These are phyloP conservation scores for Aethina tumida DNA, from an alignment of 1,140 invertebrate species.

Conservation along the genomic window DNA sequence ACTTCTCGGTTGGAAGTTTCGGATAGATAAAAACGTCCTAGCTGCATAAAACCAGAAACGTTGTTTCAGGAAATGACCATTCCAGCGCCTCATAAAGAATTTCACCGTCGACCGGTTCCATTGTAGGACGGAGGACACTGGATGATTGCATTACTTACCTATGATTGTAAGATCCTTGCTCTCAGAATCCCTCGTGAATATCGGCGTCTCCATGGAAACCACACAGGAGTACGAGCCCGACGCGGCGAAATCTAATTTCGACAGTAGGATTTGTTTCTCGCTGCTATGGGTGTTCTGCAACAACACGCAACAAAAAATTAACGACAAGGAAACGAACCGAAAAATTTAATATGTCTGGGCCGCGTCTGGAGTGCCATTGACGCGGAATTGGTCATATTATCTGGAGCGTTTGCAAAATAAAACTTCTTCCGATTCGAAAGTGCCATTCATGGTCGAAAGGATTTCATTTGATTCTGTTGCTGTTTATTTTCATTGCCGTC, in stretches of 20 bases:
- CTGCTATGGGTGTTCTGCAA: slow-evolving; percentile 58
- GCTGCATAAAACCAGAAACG: no score
- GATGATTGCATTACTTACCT: slow-evolving; percentile 46
- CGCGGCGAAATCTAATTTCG: slow-evolving; percentile 61
- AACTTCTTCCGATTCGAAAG: no score
- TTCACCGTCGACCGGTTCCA: slow-evolving; percentile 1
- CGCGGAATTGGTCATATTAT: no score
- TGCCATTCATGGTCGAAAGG: no score
- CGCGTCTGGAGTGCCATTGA: no score
- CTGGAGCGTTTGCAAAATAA: no score
- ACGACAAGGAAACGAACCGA: no score
- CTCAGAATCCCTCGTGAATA: slow-evolving; percentile 63
- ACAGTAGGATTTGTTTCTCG: slow-evolving; percentile 62
- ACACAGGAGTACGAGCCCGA: slow-evolving; percentile 64
- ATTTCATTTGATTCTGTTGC: no score
- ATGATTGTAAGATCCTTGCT: slow-evolving; percentile 63
- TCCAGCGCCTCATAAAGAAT: background rate
- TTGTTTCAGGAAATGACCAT: slow-evolving; percentile 1
- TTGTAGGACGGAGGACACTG: background rate
- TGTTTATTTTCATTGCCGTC: no score
- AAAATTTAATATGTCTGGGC: background rate
- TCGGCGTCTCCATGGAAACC: slow-evolving; percentile 63
- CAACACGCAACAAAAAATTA: slow-evolving; percentile 20
- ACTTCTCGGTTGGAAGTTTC: no score
- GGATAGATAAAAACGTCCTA: no score